These are phyloP conservation scores for Asbolus verrucosus DNA, from an alignment of 1,140 invertebrate genomes.

Conservation along the genomic window DNA sequence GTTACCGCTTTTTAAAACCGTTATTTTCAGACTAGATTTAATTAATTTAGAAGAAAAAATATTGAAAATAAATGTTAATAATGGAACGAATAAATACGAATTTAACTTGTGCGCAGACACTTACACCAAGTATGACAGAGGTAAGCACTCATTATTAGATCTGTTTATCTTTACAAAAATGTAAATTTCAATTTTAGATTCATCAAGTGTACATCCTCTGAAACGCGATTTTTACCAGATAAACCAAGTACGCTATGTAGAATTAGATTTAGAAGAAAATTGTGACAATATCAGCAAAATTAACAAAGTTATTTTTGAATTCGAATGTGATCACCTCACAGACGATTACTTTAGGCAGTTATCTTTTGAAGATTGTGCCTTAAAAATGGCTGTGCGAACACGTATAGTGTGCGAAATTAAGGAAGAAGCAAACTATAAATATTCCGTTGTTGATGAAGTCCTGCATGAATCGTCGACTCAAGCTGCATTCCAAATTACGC, in stretches of 20 bases:
- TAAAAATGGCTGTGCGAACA: conserved; percentile 3
- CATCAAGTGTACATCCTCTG: background rate
- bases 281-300: background rate
- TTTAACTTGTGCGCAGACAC: conserved; percentile 1
- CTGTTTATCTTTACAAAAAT: background rate
- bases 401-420: background rate
- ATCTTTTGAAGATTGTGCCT: conserved; percentile 2
- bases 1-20: too few relatives aligned
- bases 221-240: background rate
- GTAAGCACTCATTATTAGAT: too few relatives aligned
- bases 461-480: too few relatives aligned
- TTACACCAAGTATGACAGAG: background rate
- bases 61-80: background rate
- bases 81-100: conserved; percentile 4
- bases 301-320: background rate
- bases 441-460: too few relatives aligned
- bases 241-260: background rate
- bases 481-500: too few relatives aligned
- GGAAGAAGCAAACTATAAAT: too few relatives aligned
- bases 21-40: conserved; percentile 19
- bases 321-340: background rate
- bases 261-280: conserved; percentile 11
- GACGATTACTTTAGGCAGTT: background rate
- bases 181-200: conserved; percentile 1
- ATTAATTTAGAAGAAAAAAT: conserved; percentile 1